Evolutionary conservation across 2,797 vertebrate genomes (phyloP), one percentile per base, ranked within the genome.

Genomic region (Chrysolophus pictus): DNA sequence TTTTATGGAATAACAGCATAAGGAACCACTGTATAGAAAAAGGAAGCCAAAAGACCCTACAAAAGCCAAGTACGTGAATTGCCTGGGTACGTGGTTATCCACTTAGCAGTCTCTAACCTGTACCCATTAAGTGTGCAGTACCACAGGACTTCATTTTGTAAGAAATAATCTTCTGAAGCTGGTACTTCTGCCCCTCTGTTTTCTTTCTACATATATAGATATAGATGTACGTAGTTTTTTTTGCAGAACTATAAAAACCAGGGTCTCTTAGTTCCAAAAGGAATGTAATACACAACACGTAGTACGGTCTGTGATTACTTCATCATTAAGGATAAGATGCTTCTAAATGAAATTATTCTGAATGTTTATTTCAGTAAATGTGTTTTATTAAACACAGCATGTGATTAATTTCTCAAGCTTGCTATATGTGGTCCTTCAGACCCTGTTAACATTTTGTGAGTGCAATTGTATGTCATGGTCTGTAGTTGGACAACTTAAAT

Each of bases 1-100:
- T 98, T 98, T 98, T 96, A 96, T 98, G 96, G 94, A 97, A 95
- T 97, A 97, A 82, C 82, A 91, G 95, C 97, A 92, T 95, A 87
- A 94, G 96, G 92, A 96, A 85, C 84, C 95, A 81, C 85, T 91
- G 3, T 82, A 29, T 68, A 69, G 92, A 83, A 90, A 92, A 95
- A 62, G 75, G 29, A 85, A 53, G 31, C 14, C 6, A 37, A 35
- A 70, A 33, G 10, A 29, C 29, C 7, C 18, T 47, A 17, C 26
- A 74, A 68, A 87, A 35, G 47, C 23, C 24, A 11, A 6, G 19
- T 26, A 16, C 71, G 35, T 77, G 59, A 90, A 55, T 94, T 93
- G 74, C 21, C 85, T 67, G 41, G 81, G 21, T 81, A 17, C 29
- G 6, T 18, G 13, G 22, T 49, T 58, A 9, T 21, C 31, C 49